Percentiles rank a stretch among this genome's conserved stretches.
These are phyloP conservation scores for Drosophila melanogaster DNA, from an alignment of 1,140 invertebrate species.

Conservation along the genomic window DNA sequence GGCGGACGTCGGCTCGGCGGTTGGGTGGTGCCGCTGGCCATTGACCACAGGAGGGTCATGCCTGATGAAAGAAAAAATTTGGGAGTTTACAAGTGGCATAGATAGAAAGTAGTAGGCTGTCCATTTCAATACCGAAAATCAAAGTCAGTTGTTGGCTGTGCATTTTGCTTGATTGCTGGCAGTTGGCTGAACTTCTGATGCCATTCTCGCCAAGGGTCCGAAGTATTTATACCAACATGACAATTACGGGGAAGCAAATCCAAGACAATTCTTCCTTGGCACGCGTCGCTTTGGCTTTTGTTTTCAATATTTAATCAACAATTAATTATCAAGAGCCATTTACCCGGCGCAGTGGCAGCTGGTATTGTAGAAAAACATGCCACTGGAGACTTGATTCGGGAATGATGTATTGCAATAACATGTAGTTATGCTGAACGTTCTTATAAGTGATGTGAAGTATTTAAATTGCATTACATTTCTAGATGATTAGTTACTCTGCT, in stretches of 20 bases:
- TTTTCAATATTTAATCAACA: background rate
- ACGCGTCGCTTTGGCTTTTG: conserved; percentile 13
- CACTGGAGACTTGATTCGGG: background rate
- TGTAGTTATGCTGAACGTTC: too few species aligned
- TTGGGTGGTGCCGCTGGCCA: background rate
- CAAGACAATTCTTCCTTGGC: conserved; percentile 2
- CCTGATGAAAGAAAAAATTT: background rate
- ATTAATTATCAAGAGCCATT: conserved; percentile 1
- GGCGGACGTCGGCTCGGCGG: background rate
- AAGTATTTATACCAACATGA: conserved; percentile 29
- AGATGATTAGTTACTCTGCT: too few species aligned
- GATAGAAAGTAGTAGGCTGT: too few species aligned
- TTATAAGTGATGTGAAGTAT: too few species aligned
- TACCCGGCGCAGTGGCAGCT: conserved; percentile 3
- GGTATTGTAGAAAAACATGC: background rate
- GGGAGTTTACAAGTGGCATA: background rate
- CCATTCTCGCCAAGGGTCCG: background rate
- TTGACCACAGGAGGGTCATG: conserved; percentile 1
- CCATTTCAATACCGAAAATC: conserved; percentile 9
- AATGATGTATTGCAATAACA: background rate
- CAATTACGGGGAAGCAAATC: conserved; percentile 24
- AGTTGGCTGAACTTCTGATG: conserved; percentile 21
- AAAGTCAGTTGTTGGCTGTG: conserved; percentile 8
- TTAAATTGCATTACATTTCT: too few species aligned
- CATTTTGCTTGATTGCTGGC: conserved; percentile 10